phyloP scores from a whole-genome alignment of 92 coral and sea anemone genomes.

The Bergia sp. region DNA sequence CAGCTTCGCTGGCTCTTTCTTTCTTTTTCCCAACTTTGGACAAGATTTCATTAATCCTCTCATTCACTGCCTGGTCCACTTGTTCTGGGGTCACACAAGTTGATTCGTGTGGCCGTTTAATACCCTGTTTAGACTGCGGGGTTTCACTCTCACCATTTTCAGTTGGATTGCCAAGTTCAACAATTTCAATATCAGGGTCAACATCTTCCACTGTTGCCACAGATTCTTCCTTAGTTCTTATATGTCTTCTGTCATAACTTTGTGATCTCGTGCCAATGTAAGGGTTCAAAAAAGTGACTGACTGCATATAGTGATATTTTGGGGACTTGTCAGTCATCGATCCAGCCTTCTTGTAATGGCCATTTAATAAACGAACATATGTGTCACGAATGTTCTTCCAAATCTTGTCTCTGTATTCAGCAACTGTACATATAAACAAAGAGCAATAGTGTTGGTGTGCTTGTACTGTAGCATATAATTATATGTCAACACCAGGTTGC shows the following conservation, averaged over 20 bases:
- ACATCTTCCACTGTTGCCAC: conserved; percentile 16
- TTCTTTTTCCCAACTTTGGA: conserved; percentile 29
- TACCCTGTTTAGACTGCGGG: conserved; percentile 17
- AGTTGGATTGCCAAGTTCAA: conserved; percentile 11
- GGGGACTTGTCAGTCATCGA: conserved; percentile 40
- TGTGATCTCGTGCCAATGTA: conserved; percentile 44
- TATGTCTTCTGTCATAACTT: conserved; percentile 29
- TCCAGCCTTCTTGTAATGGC: conserved; percentile 42
- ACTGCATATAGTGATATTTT: conserved; percentile 40
- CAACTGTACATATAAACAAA: conserved; percentile 38
- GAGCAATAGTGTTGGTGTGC: neutral
- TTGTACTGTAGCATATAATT: neutral
- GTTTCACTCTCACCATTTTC: conserved; percentile 37
- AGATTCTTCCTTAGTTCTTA: conserved; percentile 29
- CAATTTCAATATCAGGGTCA: conserved; percentile 22
- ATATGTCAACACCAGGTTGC: neutral
- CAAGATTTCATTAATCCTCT: conserved; percentile 16
- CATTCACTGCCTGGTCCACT: conserved; percentile 14
- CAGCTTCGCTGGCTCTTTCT: conserved; percentile 33
- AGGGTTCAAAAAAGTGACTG: conserved; percentile 42
- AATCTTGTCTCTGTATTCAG: conserved; percentile 68
- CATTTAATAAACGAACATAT: conserved; percentile 63
- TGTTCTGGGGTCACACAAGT: conserved; percentile 12
- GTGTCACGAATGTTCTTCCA: conserved; percentile 70
- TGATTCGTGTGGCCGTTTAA: conserved; percentile 8